Evolutionary conservation across 1,140 invertebrate species (phyloP).

Genomic region (Thaumetopoea pityocampa): DNA sequence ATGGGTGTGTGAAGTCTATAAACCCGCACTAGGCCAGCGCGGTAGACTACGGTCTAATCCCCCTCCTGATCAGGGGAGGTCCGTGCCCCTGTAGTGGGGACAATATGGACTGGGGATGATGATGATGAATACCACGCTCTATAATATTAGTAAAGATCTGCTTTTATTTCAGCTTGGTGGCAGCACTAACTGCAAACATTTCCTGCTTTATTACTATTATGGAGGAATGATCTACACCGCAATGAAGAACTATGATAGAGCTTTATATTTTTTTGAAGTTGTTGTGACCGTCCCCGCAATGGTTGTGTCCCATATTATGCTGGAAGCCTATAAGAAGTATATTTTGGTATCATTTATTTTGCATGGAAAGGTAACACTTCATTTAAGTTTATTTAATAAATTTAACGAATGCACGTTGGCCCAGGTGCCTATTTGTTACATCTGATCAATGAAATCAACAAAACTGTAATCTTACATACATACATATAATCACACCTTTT

Average conservation of each 20-base stretch:
- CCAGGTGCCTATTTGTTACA: constrained; percentile 1
- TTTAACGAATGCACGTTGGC: too few species aligned
- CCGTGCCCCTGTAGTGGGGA: too few species aligned
- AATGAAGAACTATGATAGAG: constrained; percentile 93
- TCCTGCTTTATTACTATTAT: constrained; percentile 97
- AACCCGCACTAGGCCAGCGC: too few species aligned
- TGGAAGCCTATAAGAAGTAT: constrained; percentile 98
- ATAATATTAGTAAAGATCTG: constrained; percentile 9
- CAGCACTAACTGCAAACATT: constrained; percentile 93
- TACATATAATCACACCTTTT: too few species aligned
- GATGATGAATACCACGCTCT: too few species aligned
- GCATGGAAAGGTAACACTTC: constrained; percentile 85
- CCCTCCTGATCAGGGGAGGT: too few species aligned
- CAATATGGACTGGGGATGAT: too few species aligned
- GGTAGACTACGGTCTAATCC: too few species aligned
- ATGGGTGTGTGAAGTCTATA: too few species aligned
- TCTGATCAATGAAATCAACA: too few species aligned
- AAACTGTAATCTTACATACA: too few species aligned
- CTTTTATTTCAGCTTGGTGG: constrained; percentile 78
- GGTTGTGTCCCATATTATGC: constrained; percentile 96
- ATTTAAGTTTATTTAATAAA: constrained; percentile 2
- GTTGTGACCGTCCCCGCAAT: constrained; percentile 94
- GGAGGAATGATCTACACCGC: constrained; percentile 97
- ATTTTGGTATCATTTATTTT: constrained; percentile 93
- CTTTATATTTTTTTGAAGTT: constrained; percentile 96